Percentiles rank a stretch among this genome's conserved stretches.
Evolutionary conservation across 2,113 vertebrate genomes (phyloP).

Genomic region (Eleginops maclovinus): DNA sequence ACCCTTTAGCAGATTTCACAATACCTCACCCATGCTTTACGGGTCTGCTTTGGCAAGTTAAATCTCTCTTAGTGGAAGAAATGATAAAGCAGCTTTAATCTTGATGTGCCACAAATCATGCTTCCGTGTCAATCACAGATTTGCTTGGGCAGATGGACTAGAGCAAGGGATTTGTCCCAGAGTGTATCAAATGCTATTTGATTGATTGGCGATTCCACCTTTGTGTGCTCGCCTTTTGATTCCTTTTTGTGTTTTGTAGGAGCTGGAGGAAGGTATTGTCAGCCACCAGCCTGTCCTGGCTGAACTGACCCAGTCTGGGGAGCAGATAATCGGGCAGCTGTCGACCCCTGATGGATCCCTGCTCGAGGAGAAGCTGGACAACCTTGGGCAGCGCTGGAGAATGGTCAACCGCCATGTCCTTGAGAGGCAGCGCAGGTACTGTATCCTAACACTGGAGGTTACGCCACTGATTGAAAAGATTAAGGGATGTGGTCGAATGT

Average conservation of each 20-base stretch:
- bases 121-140: conserved; percentile 46
- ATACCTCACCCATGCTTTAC: conserved; percentile 51
- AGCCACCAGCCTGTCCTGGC: conserved; percentile 86
- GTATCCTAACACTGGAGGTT: conserved; percentile 6
- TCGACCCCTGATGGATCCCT: conserved; percentile 87
- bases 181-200: conserved; percentile 16
- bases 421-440: conserved; percentile 89
- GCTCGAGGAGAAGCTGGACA: conserved; percentile 89
- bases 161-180: conserved; percentile 39
- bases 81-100: conserved; percentile 58
- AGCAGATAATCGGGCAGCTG: conserved; percentile 89
- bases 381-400: conserved; percentile 88
- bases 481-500: not conserved
- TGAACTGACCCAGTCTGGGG: conserved; percentile 85
- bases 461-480: not conserved
- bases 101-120: conserved; percentile 51
- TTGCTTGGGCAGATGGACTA: conserved; percentile 33
- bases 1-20: conserved; percentile 32
- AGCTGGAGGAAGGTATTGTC: conserved; percentile 90
- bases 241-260: conserved; percentile 77
- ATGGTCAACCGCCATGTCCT: conserved; percentile 79
- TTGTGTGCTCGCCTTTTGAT: conserved; percentile 3
- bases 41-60: conserved; percentile 36
- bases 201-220: conserved; percentile 23
- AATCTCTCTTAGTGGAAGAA: conserved; percentile 46